Percentiles rank a stretch among this genome's conserved stretches.
These are phyloP conservation scores for Ceyx cyanopectus DNA, from an alignment of 2,113 vertebrate genomes.

Conservation along the genomic window DNA sequence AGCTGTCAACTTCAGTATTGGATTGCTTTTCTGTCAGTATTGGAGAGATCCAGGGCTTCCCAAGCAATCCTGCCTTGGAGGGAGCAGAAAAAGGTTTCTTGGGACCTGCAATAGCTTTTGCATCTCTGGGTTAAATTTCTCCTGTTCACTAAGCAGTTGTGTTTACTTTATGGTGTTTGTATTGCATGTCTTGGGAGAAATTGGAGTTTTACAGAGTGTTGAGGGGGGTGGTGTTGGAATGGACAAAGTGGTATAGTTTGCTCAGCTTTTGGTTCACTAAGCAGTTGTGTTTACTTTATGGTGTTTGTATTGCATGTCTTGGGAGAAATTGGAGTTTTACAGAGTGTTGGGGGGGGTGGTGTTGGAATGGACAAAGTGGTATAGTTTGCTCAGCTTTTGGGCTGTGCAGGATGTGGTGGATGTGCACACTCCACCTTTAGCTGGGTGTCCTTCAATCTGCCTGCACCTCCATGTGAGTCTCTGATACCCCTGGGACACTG, in stretches of 20 bases:
- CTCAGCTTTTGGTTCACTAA: no score
- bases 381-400: background rate
- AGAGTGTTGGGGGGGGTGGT: background rate
- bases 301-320: background rate
- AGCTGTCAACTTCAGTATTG: background rate
- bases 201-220: background rate
- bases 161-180: background rate
- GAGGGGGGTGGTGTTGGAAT: no score
- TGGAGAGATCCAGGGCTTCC: background rate
- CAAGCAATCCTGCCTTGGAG: background rate
- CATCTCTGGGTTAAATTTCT: background rate
- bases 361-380: background rate
- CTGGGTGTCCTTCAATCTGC: background rate
- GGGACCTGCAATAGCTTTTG: background rate
- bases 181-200: background rate
- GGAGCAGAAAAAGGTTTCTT: background rate
- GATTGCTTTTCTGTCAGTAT: background rate
- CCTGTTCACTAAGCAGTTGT: background rate
- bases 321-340: background rate
- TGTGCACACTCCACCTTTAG: background rate
- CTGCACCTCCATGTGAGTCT: background rate
- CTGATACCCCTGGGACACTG: background rate
- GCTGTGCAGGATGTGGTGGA: background rate
- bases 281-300: background rate
- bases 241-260: no score